These are phyloP conservation scores for Manduca sexta DNA, from an alignment of 1,140 invertebrate genomes.

Conservation along the genomic window DNA sequence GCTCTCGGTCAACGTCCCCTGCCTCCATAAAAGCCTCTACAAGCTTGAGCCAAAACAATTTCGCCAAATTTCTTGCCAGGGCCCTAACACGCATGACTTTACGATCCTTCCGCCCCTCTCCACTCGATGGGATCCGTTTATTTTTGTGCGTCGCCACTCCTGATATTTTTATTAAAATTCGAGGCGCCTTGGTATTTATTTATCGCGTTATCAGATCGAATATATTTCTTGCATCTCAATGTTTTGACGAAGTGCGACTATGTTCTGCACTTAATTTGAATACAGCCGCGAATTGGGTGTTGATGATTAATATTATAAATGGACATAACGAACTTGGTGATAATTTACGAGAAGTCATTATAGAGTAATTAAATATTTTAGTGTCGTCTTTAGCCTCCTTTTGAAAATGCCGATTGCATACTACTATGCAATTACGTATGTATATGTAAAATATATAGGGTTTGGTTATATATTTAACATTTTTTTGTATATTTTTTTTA, in stretches of 20 bases:
- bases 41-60: constrained; percentile 68
- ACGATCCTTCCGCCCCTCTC: constrained; percentile 34
- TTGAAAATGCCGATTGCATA: neutral
- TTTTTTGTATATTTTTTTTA: too few relatives aligned
- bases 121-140: constrained; percentile 33
- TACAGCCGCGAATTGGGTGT: too few relatives aligned
- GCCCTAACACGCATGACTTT: constrained; percentile 57
- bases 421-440: too few relatives aligned
- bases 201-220: constrained; percentile 32
- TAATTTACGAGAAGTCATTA: constrained; percentile 5
- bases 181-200: constrained; percentile 28
- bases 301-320: too few relatives aligned
- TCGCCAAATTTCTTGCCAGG: constrained; percentile 63
- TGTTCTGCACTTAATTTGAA: too few relatives aligned
- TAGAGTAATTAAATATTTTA: neutral
- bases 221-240: constrained; percentile 17
- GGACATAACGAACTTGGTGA: neutral
- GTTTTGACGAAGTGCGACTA: neutral
- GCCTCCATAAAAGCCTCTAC: constrained; percentile 58
- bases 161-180: constrained; percentile 40
- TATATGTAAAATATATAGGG: too few relatives aligned
- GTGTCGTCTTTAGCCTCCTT: neutral
- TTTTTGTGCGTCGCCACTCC: constrained; percentile 29
- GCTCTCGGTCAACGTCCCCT: constrained; percentile 59
- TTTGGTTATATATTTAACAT: too few relatives aligned